Percentiles rank a stretch among this genome's conserved stretches.
These are phyloP conservation scores for Lordiphosa andalusiaca DNA, from an alignment of 2,888 invertebrate species.

Conservation along the genomic window DNA sequence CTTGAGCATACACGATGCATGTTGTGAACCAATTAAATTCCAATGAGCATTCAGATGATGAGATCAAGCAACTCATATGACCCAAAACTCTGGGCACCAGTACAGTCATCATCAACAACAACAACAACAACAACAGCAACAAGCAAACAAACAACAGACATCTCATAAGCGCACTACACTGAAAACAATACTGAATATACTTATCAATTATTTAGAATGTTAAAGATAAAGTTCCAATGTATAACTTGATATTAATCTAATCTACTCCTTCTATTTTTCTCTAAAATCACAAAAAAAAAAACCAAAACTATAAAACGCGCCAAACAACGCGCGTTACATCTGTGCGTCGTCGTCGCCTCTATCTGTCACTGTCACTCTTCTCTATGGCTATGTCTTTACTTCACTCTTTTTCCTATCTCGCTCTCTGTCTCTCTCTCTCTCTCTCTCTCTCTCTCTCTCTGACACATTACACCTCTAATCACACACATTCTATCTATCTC, in stretches of 20 bases:
- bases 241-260: constrained; percentile 45
- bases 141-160: constrained; percentile 10
- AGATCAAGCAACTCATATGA: constrained; percentile 7
- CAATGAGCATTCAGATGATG: neutral
- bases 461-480: constrained; percentile 13
- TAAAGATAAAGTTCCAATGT: constrained; percentile 47
- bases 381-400: constrained; percentile 7
- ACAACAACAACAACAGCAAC: constrained; percentile 18
- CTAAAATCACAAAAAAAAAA: constrained; percentile 43
- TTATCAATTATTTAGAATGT: constrained; percentile 23
- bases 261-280: constrained; percentile 59
- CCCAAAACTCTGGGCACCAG: constrained; percentile 25
- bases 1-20: too few relatives aligned
- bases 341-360: constrained; percentile 45
- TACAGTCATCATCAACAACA: constrained; percentile 30
- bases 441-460: constrained; percentile 15
- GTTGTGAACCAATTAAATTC: too few relatives aligned
- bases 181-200: constrained; percentile 14
- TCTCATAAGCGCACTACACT: constrained; percentile 25
- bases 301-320: constrained; percentile 23
- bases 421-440: constrained; percentile 16
- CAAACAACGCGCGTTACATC: constrained; percentile 46
- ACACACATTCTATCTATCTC: constrained; percentile 13
- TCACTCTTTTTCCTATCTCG: constrained; percentile 24
- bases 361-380: constrained; percentile 12